These are phyloP conservation scores for Bos indicus DNA, from an alignment of 2,113 vertebrate species.

Conservation along the genomic window DNA sequence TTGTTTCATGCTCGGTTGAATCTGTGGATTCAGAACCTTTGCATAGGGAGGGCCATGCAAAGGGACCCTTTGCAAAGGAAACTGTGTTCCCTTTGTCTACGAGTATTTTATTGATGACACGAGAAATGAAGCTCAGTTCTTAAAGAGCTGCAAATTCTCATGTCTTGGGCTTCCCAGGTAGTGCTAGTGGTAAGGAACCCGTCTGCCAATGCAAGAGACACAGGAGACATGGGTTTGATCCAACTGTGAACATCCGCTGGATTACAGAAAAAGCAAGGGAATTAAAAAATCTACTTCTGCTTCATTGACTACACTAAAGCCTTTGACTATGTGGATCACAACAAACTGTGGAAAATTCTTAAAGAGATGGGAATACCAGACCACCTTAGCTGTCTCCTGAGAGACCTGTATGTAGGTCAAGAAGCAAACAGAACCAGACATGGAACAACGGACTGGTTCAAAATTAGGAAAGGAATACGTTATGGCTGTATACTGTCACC, in stretches of 20 bases:
- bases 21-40: background rate
- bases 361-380: background rate
- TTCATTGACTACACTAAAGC: background rate
- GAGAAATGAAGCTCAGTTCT: background rate
- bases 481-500: background rate
- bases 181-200: background rate
- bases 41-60: background rate
- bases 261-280: background rate
- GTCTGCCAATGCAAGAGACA: background rate
- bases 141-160: background rate
- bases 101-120: background rate
- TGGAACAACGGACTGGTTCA: background rate
- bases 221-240: background rate
- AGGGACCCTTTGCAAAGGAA: background rate
- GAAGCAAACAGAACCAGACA: background rate
- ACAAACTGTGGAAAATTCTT: background rate
- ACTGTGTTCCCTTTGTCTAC: background rate
- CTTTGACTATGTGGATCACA: background rate
- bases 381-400: background rate
- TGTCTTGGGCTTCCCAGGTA: background rate
- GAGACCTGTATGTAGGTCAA: background rate
- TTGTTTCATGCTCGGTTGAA: background rate
- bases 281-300: background rate
- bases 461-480: background rate
- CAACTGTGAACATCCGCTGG: background rate